Evolutionary conservation across 1,140 invertebrate species (phyloP).

Genomic region (Hycleus cichorii): DNA sequence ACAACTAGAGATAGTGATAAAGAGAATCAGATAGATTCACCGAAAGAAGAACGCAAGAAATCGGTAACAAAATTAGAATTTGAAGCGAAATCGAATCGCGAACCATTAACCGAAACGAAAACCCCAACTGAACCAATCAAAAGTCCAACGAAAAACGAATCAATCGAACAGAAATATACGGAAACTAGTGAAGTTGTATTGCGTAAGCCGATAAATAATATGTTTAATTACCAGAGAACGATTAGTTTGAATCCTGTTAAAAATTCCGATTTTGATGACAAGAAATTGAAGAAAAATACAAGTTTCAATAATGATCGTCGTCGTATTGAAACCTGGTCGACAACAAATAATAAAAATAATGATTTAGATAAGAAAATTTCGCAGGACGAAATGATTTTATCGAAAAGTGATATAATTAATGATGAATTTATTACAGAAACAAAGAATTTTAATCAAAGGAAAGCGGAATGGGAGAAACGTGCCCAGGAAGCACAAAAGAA

Average conservation of each 20-base stretch:
- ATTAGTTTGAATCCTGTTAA: constrained; percentile 27
- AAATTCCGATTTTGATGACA: constrained; percentile 21
- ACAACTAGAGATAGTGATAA: constrained; percentile 59
- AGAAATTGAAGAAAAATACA: constrained; percentile 26
- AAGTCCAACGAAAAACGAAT: constrained; percentile 36
- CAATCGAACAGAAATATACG: constrained; percentile 40
- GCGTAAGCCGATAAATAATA: constrained; percentile 22
- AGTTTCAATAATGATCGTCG: constrained; percentile 11
- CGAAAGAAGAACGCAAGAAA: constrained; percentile 37
- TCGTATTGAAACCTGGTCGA: not conserved
- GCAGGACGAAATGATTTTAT: constrained; percentile 27
- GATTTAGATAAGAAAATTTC: constrained; percentile 19
- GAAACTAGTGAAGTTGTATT: constrained; percentile 27
- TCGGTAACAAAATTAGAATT: constrained; percentile 25
- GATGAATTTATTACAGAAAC: constrained; percentile 49
- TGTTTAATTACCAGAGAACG: constrained; percentile 20
- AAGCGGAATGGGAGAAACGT: constrained; percentile 66
- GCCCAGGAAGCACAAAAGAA: constrained; percentile 55
- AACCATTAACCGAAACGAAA: constrained; percentile 29
- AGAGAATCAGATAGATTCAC: constrained; percentile 50
- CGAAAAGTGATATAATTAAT: constrained; percentile 37
- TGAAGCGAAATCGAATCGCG: constrained; percentile 8
- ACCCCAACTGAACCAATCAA: constrained; percentile 27
- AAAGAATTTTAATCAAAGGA: constrained; percentile 62
- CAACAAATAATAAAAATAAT: constrained; percentile 1